phyloP scores from a whole-genome alignment of 2,113 vertebrate genomes.

The Sporophila hypoxantha region DNA sequence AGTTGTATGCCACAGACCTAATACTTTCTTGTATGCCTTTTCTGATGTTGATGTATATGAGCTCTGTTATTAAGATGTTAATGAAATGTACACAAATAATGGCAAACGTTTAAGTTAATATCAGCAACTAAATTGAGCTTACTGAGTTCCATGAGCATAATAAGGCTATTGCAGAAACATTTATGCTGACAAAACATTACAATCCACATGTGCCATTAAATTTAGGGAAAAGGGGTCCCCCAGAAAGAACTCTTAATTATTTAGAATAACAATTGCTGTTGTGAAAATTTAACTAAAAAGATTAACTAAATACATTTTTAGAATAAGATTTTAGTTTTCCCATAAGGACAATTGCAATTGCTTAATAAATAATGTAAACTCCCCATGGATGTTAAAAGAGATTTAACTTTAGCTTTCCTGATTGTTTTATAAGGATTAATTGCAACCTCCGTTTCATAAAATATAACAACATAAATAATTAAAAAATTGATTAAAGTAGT shows the following conservation, averaged over 20 bases:
- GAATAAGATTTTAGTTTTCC: neutral
- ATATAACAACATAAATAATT: neutral
- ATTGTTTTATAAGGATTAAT: neutral
- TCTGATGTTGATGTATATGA: neutral
- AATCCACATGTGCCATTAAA: neutral
- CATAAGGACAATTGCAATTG: neutral
- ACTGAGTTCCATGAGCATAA: neutral
- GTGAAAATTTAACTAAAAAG: neutral
- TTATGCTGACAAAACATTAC: neutral
- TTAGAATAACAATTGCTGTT: neutral
- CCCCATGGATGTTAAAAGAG: neutral
- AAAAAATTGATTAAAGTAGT: rapidly evolving
- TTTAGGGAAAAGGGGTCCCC: neutral
- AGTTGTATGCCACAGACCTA: neutral
- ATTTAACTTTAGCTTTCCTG: neutral
- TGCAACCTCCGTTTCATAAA: neutral
- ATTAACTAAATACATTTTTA: neutral
- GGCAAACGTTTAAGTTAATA: neutral
- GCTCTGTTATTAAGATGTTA: neutral
- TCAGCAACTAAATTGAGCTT: neutral
- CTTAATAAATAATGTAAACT: neutral
- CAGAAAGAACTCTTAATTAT: neutral
- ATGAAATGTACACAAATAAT: neutral
- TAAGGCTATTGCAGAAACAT: neutral
- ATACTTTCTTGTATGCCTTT: neutral